Conservation (phyloP, 1,140 invertebrate genomes). For the Aphaenogaster ashmeadi region DNA sequence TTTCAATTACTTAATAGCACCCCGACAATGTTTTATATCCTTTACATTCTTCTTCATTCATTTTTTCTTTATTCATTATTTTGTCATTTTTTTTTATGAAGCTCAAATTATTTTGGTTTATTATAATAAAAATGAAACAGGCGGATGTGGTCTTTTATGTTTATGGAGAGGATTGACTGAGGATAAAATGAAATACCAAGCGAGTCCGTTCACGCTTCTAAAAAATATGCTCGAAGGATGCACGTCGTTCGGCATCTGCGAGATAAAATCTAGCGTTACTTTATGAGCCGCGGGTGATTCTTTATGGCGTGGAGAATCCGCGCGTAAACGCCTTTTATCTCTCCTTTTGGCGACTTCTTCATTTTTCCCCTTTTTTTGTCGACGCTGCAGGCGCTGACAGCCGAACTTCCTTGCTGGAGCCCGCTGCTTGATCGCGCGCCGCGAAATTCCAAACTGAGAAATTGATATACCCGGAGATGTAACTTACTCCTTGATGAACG, state of each 20-base stretch:
- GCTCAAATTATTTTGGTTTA: neutral
- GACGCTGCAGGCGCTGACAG: constrained; percentile 65
- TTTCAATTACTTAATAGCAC: neutral
- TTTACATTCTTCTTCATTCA: neutral
- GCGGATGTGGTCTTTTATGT: neutral
- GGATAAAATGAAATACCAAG: constrained; percentile 59
- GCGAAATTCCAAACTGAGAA: constrained; percentile 74
- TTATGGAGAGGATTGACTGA: neutral
- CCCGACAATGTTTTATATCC: neutral
- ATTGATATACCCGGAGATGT: constrained; percentile 68
- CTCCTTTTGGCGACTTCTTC: constrained; percentile 59
- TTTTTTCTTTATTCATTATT: neutral
- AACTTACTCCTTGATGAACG: constrained; percentile 48
- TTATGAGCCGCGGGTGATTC: constrained; percentile 87
- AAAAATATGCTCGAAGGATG: constrained; percentile 75
- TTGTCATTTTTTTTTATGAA: neutral
- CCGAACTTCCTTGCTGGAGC: constrained; percentile 65
- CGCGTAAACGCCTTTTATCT: constrained; percentile 65
- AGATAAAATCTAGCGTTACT: constrained; percentile 87
- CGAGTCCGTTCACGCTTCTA: constrained; percentile 55
- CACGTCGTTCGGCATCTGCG: constrained; percentile 82
- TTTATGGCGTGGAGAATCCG: constrained; percentile 82
- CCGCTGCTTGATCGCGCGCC: constrained; percentile 47
- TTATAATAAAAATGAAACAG: neutral
- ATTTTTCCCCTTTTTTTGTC: constrained; percentile 57